Percentiles rank a stretch among this genome's conserved stretches.
phyloP scores from a whole-genome alignment of 1,140 invertebrate genomes.

The Achatina immaculata region DNA sequence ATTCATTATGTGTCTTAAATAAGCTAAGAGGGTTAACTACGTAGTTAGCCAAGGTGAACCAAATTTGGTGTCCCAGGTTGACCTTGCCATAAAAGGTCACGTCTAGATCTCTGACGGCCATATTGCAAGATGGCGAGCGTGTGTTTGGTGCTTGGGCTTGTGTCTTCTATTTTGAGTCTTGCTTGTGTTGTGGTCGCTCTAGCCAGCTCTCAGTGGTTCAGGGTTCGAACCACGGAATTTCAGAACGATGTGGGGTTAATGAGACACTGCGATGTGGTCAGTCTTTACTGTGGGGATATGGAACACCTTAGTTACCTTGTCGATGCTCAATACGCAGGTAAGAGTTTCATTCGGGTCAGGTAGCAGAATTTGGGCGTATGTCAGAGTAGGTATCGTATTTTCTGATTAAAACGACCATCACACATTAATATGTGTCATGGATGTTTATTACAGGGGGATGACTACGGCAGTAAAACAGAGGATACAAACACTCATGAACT shows the following conservation, averaged over 20 bases:
- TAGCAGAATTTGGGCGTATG: no score
- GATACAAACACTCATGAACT: no score
- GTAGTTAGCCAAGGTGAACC: no score
- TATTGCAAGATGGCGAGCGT: conserved; percentile 25
- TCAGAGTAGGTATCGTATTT: background rate
- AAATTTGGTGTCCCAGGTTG: no score
- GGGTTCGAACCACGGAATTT: background rate
- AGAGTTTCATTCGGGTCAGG: background rate
- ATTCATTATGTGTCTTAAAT: no score
- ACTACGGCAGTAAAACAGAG: no score
- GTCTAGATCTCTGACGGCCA: no score
- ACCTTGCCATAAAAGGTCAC: no score
- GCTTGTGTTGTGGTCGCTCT: conserved; percentile 5
- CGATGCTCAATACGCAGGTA: conserved; percentile 12
- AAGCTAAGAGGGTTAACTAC: no score
- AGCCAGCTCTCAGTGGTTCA: conserved; percentile 30
- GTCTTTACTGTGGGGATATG: conserved; percentile 30
- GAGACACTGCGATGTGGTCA: conserved; percentile 27
- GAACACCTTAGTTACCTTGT: conserved; percentile 18
- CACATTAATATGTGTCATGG: background rate
- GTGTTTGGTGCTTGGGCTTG: conserved; percentile 19
- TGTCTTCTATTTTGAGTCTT: conserved; percentile 19
- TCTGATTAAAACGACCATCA: background rate
- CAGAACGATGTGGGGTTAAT: conserved; percentile 27
- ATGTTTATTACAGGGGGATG: no score